A percentile compares a stretch with the other conserved stretches of the same genome.
Evolutionary conservation across 2,797 vertebrate species (phyloP).

Genomic region (Acipenser oxyrinchus): DNA sequence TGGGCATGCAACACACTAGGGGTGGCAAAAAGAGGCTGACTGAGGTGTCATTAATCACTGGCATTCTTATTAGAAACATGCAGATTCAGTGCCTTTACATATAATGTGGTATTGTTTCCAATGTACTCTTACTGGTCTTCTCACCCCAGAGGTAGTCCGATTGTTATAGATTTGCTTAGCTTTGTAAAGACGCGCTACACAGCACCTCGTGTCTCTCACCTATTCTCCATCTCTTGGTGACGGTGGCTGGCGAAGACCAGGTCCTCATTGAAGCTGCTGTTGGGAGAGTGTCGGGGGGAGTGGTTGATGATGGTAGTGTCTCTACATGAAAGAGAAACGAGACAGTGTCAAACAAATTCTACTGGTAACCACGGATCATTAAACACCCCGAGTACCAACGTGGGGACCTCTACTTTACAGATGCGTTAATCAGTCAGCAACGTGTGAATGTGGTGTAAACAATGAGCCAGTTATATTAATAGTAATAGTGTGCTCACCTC

Average conservation of each 20-base stretch:
- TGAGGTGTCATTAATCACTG: background rate
- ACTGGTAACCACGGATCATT: background rate
- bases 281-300: slow-evolving; percentile 83
- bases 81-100: too few relatives aligned
- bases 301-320: slow-evolving; percentile 94
- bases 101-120: background rate
- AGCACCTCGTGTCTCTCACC: slow-evolving; percentile 46
- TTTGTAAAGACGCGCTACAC: background rate
- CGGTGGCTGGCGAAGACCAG: slow-evolving; percentile 71
- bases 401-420: too few relatives aligned
- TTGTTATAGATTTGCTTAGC: too few relatives aligned
- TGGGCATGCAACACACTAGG: background rate
- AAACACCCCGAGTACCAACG: too few relatives aligned
- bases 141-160: too few relatives aligned
- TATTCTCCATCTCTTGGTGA: slow-evolving; percentile 93
- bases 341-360: background rate
- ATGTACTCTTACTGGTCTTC: too few relatives aligned
- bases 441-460: too few relatives aligned
- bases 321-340: slow-evolving; percentile 31
- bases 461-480: too few relatives aligned
- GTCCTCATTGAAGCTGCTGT: slow-evolving; percentile 87
- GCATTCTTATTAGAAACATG: too few relatives aligned
- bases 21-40: background rate
- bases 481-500: slow-evolving; percentile 40
- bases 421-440: too few relatives aligned